Evolutionary conservation across 2,888 invertebrate species (phyloP), one percentile per base, ranked within the genome.

Genomic region (Epinotia ramella): DNA sequence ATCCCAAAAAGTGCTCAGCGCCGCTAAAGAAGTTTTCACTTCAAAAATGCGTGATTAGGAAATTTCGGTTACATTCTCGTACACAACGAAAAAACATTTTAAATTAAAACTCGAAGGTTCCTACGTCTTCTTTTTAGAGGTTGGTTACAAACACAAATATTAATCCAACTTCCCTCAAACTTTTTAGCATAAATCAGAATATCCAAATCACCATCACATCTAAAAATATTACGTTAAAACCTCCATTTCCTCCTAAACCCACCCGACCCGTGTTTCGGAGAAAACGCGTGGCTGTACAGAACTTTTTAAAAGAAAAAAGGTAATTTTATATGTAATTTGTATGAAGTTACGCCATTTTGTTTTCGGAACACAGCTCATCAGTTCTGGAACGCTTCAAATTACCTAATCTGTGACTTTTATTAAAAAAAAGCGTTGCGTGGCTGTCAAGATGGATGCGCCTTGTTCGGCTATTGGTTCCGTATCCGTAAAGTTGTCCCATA

Each of bases 341-440:
- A 16, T 9, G 24, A 18, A 40, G 16, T 18, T 68, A 24, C 1
- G 59, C 5, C 68, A 20, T 68, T 68, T 46, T 44, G 68, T n/a
- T 3, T 44, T 7, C 0, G 40, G 9, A n/a, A 67, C 70, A 68
- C 24, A 59, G 59, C 33, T 74, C 77, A 73, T 68, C 53, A 67
- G 73, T 77, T 65, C 64, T 77, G 80, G 81, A 78, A 60, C 78
- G 76, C 73, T 64, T 82, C 82, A 81, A 81, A 83, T 86, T 85
- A 83, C 82, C 79, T 85, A 87, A 87, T 83, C 80, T 82, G 83
- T 83, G 81, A 81, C 76, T 78, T 75, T 76, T 76, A 80, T 83
- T 84, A 84, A 80, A 83, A 85, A 84, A 82, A 80, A 78, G 78
- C 80, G 65, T n/a, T 66, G 49, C 64, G 18, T 13, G 59, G 11